Percentiles rank a stretch among this genome's conserved stretches.
phyloP scores from a whole-genome alignment of 2,797 vertebrate genomes.

The Alectoris magna region DNA sequence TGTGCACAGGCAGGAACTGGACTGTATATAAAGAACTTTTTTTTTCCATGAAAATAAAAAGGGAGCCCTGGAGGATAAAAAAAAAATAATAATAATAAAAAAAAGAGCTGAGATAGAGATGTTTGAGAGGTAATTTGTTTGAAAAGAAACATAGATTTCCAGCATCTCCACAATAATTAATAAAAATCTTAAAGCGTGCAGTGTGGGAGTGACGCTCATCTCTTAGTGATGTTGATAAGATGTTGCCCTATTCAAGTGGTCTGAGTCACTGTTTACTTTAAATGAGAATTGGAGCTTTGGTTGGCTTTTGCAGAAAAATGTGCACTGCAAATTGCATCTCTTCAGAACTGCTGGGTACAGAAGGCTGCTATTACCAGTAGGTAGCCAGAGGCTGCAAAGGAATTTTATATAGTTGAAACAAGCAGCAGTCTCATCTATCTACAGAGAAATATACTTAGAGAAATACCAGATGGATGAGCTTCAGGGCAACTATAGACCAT shows the following conservation, averaged over 20 bases:
- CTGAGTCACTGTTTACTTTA: background rate
- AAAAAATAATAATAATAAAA: background rate
- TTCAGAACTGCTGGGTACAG: background rate
- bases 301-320: background rate
- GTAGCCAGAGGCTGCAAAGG: background rate
- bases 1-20: conserved; percentile 4
- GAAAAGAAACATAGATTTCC: background rate
- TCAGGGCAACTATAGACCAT: background rate
- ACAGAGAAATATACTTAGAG: background rate
- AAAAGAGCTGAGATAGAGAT: background rate
- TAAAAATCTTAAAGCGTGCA: background rate
- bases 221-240: background rate
- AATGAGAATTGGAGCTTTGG: background rate
- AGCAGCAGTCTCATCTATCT: background rate
- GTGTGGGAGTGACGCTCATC: background rate
- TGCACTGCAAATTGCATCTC: background rate
- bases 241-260: background rate
- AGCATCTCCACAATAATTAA: background rate
- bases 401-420: background rate
- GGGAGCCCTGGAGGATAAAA: background rate
- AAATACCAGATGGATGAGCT: background rate
- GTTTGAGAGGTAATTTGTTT: conserved; percentile 9
- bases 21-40: background rate
- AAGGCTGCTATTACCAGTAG: background rate
- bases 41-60: background rate